phyloP scores from a whole-genome alignment of 2,113 vertebrate species.

The Amazona guildingii region DNA sequence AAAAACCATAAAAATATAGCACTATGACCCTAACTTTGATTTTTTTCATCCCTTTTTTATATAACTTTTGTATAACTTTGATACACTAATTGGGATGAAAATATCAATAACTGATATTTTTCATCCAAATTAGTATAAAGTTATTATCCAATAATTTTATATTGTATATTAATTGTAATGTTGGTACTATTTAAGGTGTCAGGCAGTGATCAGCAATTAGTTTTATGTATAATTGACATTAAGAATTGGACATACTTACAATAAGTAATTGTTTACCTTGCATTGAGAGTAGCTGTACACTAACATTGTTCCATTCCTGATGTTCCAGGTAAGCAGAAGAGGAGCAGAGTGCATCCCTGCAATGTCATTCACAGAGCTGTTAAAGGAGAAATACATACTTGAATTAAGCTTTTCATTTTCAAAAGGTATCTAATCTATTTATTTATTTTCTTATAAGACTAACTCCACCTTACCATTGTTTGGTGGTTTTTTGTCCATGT shows the following conservation, averaged over 20 bases:
- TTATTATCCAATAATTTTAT: background rate
- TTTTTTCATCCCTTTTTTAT: background rate
- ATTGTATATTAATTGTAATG: background rate
- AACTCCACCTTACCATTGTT: background rate
- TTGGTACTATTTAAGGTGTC: background rate
- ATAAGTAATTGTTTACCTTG: background rate
- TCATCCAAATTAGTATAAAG: background rate
- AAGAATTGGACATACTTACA: background rate
- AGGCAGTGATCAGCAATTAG: background rate
- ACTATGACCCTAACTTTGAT: background rate
- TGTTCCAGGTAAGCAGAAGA: background rate
- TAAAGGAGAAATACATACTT: background rate
- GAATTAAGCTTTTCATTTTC: background rate
- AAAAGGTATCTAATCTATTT: background rate
- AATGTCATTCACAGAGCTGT: background rate
- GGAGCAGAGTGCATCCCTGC: background rate
- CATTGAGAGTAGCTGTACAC: background rate
- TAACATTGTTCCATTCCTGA: background rate
- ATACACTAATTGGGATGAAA: background rate
- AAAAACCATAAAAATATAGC: background rate
- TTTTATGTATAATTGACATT: background rate
- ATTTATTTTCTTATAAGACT: background rate
- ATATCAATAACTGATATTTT: background rate
- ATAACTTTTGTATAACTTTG: background rate
- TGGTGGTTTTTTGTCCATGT: background rate